Conservation (phyloP, 2,888 invertebrate species). For the Sphaerophoria rueppellii region DNA sequence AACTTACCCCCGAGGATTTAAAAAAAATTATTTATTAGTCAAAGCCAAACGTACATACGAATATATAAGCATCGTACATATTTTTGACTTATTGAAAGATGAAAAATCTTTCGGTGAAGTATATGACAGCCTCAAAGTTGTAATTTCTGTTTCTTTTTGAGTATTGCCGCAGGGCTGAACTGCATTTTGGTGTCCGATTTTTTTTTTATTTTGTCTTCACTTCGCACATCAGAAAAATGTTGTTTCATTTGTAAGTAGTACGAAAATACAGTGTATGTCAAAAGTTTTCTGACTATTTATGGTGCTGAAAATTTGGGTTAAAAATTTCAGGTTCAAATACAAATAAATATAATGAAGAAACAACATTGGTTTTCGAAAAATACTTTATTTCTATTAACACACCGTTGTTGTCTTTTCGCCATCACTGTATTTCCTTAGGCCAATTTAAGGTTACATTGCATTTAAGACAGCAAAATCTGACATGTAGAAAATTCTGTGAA, state of each 20-base stretch:
- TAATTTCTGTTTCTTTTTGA: conserved; percentile 62
- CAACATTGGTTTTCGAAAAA: too few relatives aligned
- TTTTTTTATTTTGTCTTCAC: conserved; percentile 10
- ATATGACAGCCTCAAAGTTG: conserved; percentile 66
- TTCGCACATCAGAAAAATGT: conserved; percentile 31
- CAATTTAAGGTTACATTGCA: conserved; percentile 39
- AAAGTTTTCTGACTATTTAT: background rate
- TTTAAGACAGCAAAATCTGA: conserved; percentile 33
- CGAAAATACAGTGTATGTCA: background rate
- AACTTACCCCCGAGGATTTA: conserved; percentile 56
- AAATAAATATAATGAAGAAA: too few relatives aligned
- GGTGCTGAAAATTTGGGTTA: background rate
- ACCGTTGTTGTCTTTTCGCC: background rate
- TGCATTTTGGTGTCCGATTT: conserved; percentile 68
- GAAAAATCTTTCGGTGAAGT: conserved; percentile 46
- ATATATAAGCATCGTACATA: background rate
- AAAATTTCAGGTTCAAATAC: background rate
- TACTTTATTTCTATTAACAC: background rate
- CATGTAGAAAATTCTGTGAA: conserved; percentile 32
- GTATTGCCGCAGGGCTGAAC: conserved; percentile 55
- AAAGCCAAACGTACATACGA: conserved; percentile 43
- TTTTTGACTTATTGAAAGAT: conserved; percentile 62
- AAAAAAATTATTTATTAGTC: conserved; percentile 66
- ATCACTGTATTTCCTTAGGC: conserved; percentile 14
- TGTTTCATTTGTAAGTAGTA: background rate